A percentile compares a stretch with the other conserved stretches of the same genome.
phyloP scores from a whole-genome alignment of 2,113 vertebrate species.

The Ageneiosus marmoratus region DNA sequence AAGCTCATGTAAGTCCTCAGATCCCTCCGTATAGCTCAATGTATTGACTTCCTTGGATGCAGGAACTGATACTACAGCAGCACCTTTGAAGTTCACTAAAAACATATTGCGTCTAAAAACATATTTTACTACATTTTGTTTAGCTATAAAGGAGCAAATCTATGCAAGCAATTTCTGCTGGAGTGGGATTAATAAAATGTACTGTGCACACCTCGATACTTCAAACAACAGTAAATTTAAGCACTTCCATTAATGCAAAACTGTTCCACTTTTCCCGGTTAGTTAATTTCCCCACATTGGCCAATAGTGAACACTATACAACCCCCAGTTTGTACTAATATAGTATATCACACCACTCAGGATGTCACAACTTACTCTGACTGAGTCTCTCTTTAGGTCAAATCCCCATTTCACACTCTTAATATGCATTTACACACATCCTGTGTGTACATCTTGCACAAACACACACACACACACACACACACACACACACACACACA shows the following conservation, averaged over 20 bases:
- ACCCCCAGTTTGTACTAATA: neutral
- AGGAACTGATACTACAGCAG: no score
- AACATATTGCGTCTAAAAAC: no score
- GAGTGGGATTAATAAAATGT: neutral
- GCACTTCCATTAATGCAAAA: neutral
- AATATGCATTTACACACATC: slow-evolving; percentile 46
- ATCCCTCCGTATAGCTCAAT: neutral
- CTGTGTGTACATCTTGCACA: slow-evolving; percentile 21
- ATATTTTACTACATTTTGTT: no score
- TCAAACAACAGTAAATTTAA: neutral
- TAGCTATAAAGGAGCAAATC: neutral
- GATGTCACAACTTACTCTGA: slow-evolving; percentile 10
- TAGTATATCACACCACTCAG: neutral
- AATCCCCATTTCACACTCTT: slow-evolving; percentile 49
- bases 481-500: slow-evolving; percentile 17
- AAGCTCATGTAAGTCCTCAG: neutral
- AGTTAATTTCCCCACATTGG: no score
- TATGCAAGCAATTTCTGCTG: neutral
- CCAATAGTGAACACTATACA: neutral
- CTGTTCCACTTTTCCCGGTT: no score
- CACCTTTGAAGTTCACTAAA: no score
- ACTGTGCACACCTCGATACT: neutral
- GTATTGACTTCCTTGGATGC: neutral
- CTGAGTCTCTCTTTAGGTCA: slow-evolving; percentile 11
- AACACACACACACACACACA: slow-evolving; percentile 17